Evolutionary conservation across 1,140 invertebrate species (phyloP).

Genomic region (Drosophila nigrodunni): DNA sequence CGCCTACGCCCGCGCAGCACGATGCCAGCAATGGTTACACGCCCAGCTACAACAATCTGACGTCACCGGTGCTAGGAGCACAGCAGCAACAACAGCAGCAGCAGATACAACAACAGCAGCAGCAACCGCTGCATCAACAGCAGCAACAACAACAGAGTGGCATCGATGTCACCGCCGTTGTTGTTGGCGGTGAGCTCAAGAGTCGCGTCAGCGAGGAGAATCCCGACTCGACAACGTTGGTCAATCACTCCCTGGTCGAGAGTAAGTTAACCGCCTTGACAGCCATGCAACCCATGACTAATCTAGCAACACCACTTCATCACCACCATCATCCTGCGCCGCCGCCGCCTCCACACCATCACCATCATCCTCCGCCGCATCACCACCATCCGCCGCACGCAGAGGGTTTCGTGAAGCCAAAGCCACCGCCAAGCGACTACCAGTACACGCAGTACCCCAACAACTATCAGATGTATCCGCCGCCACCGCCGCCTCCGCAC

Average conservation of each 20-base stretch:
- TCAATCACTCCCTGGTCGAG: constrained; percentile 77
- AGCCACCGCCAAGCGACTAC: constrained; percentile 83
- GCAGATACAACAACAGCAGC: constrained; percentile 34
- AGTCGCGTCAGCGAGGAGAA: constrained; percentile 82
- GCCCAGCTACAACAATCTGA: constrained; percentile 65
- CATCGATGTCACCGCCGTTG: constrained; percentile 30
- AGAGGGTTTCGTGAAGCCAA: constrained; percentile 84
- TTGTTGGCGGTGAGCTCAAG: constrained; percentile 69
- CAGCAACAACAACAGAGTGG: constrained; percentile 34
- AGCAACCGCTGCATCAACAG: constrained; percentile 52
- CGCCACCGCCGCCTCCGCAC: constrained; percentile 76
- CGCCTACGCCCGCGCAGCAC: constrained; percentile 56
- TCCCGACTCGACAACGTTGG: constrained; percentile 81
- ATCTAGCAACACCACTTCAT: constrained; percentile 67
- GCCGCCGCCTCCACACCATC: constrained; percentile 52
- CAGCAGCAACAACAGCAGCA: constrained; percentile 25
- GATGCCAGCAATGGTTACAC: constrained; percentile 67
- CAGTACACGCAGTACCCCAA: constrained; percentile 83
- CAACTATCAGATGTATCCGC: constrained; percentile 84
- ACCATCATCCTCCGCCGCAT: constrained; percentile 64
- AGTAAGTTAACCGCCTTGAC: constrained; percentile 81
- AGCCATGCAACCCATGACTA: constrained; percentile 81
- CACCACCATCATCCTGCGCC: constrained; percentile 59
- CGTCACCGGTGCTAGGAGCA: constrained; percentile 48
- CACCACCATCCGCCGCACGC: constrained; percentile 63